These are phyloP conservation scores for Xestia rhomboidea DNA, from an alignment of 2,888 invertebrate genomes.

Conservation along the genomic window DNA sequence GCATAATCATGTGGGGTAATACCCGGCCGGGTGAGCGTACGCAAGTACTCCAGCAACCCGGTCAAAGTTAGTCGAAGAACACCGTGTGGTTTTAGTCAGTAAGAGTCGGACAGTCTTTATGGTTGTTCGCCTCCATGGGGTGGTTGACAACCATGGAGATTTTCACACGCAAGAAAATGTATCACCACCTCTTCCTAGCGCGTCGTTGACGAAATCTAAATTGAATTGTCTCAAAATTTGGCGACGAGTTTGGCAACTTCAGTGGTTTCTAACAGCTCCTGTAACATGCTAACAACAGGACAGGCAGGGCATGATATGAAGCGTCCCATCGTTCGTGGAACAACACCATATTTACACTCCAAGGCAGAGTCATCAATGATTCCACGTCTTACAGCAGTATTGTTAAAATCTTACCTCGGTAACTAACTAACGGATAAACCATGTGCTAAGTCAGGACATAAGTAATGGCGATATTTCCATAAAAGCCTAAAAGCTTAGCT, in stretches of 20 bases:
- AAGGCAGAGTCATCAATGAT: too few relatives aligned
- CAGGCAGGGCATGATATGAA: background rate
- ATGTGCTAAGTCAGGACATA: too few relatives aligned
- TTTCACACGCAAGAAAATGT: background rate
- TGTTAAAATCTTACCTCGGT: too few relatives aligned
- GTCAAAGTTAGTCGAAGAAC: background rate
- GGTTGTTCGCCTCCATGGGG: background rate
- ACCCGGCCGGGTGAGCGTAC: background rate
- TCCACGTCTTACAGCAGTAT: too few relatives aligned
- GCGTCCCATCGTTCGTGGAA: too few relatives aligned
- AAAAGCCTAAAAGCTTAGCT: background rate
- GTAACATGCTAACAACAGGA: background rate
- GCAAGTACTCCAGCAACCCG: background rate
- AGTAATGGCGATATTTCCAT: background rate
- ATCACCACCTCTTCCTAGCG: background rate
- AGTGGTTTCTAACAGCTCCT: background rate
- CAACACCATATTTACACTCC: background rate
- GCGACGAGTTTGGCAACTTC: background rate
- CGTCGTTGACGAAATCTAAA: background rate
- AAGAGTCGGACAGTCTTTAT: background rate
- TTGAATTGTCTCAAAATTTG: background rate
- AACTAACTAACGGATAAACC: too few relatives aligned
- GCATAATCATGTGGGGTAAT: background rate
- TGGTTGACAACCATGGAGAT: background rate
- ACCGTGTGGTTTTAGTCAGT: too few relatives aligned